Evolutionary conservation across 2,888 invertebrate species (phyloP).

Genomic region (Palloptera scutellata): DNA sequence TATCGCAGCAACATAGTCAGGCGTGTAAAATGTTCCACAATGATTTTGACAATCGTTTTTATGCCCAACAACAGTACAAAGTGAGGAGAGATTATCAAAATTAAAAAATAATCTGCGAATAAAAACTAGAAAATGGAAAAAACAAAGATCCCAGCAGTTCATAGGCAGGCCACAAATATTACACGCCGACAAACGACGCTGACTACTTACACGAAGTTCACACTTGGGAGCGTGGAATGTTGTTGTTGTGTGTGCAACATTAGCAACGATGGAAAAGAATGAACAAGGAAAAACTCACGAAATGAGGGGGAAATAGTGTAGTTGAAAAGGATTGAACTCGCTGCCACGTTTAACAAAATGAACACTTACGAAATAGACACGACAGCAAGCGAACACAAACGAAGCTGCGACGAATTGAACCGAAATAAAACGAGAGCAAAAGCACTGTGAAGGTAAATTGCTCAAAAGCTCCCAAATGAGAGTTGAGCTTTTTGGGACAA

Average conservation of each 20-base stretch:
- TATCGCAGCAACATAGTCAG: too few relatives aligned
- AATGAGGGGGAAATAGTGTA: constrained; percentile 8
- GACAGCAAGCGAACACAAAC: constrained; percentile 11
- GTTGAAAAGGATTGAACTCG: neutral
- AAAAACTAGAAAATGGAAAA: too few relatives aligned
- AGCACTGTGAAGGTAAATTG: constrained; percentile 9
- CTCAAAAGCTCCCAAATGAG: neutral
- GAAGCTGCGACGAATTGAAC: constrained; percentile 20
- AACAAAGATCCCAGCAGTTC: too few relatives aligned
- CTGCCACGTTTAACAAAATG: constrained; percentile 16
- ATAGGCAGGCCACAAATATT: too few relatives aligned
- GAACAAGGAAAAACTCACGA: constrained; percentile 1
- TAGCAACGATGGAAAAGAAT: neutral
- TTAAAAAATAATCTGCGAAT: too few relatives aligned
- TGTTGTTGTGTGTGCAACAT: neutral
- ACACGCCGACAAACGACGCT: too few relatives aligned
- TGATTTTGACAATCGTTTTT: too few relatives aligned
- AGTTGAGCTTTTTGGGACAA: constrained; percentile 41
- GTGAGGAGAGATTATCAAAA: too few relatives aligned
- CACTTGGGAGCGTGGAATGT: too few relatives aligned
- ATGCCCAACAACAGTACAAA: too few relatives aligned
- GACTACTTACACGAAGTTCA: too few relatives aligned
- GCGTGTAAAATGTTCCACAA: too few relatives aligned
- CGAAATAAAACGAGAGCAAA: constrained; percentile 32
- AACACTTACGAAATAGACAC: constrained; percentile 22